phyloP scores from a whole-genome alignment of 1,140 invertebrate genomes.

The Bombus superbus region DNA sequence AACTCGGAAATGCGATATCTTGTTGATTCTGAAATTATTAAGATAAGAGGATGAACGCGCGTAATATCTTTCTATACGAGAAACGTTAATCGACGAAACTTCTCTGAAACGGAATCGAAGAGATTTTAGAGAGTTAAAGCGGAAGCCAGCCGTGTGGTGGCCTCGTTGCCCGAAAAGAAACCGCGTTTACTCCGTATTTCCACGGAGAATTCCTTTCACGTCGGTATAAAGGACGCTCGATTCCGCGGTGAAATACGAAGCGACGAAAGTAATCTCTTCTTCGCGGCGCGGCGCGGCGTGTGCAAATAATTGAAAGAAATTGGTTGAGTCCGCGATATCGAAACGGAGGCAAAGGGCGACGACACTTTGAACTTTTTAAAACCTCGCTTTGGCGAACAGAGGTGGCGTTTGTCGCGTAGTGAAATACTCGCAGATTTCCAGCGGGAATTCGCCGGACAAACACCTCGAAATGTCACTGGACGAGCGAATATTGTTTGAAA shows the following conservation, averaged over 20 bases:
- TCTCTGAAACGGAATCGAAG: background rate
- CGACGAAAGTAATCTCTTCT: background rate
- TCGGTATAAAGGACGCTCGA: background rate
- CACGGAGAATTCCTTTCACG: background rate
- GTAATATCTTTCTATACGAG: background rate
- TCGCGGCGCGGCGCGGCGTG: background rate
- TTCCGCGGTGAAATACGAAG: background rate
- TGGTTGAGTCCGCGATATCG: background rate
- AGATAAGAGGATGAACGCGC: no score
- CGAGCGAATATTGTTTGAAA: constrained; percentile 2
- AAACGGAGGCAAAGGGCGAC: background rate
- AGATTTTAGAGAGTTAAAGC: no score
- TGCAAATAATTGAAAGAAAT: constrained; percentile 11
- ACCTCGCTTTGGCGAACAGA: background rate
- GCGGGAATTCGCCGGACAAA: constrained; percentile 39
- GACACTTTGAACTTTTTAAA: background rate
- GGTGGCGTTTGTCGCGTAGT: background rate
- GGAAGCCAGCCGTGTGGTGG: no score
- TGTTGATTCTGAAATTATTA: no score
- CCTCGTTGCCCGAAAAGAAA: no score
- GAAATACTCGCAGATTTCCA: constrained; percentile 45
- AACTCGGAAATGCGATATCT: background rate
- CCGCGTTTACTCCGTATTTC: background rate
- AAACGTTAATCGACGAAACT: background rate
- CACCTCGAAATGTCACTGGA: background rate